Conservation (phyloP, 2,888 invertebrate genomes). For the Formica aserva region DNA sequence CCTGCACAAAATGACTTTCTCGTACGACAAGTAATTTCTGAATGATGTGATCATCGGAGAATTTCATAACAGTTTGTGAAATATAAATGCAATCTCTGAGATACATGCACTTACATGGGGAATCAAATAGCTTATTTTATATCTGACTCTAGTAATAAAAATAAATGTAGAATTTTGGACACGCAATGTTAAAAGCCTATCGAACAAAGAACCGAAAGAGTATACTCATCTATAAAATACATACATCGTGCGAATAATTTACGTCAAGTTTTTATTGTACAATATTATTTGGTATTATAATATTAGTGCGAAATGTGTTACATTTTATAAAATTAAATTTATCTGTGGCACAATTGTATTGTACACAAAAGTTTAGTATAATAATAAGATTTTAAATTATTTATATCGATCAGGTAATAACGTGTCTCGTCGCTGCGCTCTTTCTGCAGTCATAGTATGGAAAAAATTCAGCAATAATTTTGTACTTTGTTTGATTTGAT, state of each 20-base stretch:
- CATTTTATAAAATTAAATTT: neutral
- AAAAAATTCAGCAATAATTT: conserved; percentile 67
- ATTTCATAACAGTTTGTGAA: neutral
- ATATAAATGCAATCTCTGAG: neutral
- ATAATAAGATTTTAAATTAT: conserved; percentile 9
- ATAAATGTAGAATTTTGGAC: neutral
- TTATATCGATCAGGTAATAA: conserved; percentile 38
- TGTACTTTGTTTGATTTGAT: conserved; percentile 67
- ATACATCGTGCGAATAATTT: neutral
- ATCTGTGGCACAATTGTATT: neutral
- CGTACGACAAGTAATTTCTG: neutral
- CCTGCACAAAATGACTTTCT: neutral
- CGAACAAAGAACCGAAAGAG: neutral
- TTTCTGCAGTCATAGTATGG: conserved; percentile 62
- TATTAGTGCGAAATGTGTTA: neutral
- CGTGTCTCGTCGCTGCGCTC: conserved; percentile 69
- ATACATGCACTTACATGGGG: neutral
- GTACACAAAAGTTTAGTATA: neutral
- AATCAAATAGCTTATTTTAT: neutral
- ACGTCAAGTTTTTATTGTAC: neutral
- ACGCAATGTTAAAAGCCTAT: neutral
- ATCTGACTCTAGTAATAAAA: neutral
- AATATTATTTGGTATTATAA: conserved; percentile 2
- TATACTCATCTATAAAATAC: neutral
- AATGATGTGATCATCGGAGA: neutral